Evolutionary conservation across 2,797 vertebrate species (phyloP), one percentile per base, ranked within the genome.

Genomic region (Melanotaenia nigrans): DNA sequence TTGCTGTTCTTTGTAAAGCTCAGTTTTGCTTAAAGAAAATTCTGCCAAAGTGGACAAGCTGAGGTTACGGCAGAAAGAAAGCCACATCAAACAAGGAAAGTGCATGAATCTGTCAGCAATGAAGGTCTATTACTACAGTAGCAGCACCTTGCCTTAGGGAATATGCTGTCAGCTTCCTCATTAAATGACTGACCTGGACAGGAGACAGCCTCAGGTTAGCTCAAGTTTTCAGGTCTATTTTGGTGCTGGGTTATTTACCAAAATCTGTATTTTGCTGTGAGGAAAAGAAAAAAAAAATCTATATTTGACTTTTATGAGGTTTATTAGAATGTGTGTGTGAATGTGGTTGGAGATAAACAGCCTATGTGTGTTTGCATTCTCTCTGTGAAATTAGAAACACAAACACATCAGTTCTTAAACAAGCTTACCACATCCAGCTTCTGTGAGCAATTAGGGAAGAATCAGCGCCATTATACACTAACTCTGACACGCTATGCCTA

Each of bases 61-160:
- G 68, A 79, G 75, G 83, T 86, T 1, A 59, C 74, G 77, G 81
- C 78, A 83, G 76, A 83, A 84, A 85, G 76, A 82, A 84, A 87
- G 86, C 88, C 90, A 92, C 92, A 93, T 94, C 91, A 94, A 93
- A 93, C 82, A 56, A 77, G 61, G 54, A 82, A 81, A 60, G 77
- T 61, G 81, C 88, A 91, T 93, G 87, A 91, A 92, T 93, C 91
- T 93, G 93, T 94, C 93, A 93, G 85, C 92, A 80, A 71, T 86
- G 91, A 92, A 85, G 88, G 90, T 86, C 85, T 79, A 93, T 92
- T 93, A 93, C 89, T 92, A 92, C 90, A 87, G 91, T 92, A 91
- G 90, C 89, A 90, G 85, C 73, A 84, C 82, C 77, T 65, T 77
- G 90, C 90, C 90, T 74, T 47, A 70, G 92, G 91, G 86, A 84